phyloP scores from a whole-genome alignment of 2,888 invertebrate genomes.

The Cephus pygmeus region DNA sequence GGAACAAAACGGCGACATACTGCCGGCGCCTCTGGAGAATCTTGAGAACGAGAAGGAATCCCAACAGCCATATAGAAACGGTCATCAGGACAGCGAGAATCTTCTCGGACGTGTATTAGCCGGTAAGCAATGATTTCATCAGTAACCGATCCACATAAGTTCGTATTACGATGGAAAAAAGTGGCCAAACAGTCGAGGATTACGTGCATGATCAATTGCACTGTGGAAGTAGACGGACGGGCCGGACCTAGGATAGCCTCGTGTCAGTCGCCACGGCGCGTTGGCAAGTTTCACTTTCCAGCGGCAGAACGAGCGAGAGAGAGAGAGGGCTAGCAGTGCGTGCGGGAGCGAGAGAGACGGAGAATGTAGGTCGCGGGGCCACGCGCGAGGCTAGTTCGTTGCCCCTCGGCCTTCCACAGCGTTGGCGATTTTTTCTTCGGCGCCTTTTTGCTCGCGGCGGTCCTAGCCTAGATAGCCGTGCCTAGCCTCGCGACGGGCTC shows the following conservation, averaged over 20 bases:
- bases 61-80: slow-evolving; percentile 36
- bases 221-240: slow-evolving; percentile 4
- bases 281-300: slow-evolving; percentile 66
- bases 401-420: slow-evolving; percentile 61
- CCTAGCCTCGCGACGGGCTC: slow-evolving; percentile 4
- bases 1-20: slow-evolving; percentile 59
- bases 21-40: slow-evolving; percentile 38
- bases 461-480: slow-evolving; percentile 45
- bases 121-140: slow-evolving; percentile 63
- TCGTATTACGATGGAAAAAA: not conserved
- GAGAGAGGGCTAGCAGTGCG: not conserved
- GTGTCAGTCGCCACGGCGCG: slow-evolving; percentile 38
- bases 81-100: slow-evolving; percentile 67
- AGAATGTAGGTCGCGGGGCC: slow-evolving; percentile 67
- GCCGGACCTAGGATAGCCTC: slow-evolving; percentile 25
- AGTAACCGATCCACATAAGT: not conserved
- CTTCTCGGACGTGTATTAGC: slow-evolving; percentile 71
- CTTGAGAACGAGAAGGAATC: slow-evolving; percentile 59
- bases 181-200: not conserved
- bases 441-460: slow-evolving; percentile 26
- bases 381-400: slow-evolving; percentile 71
- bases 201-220: slow-evolving; percentile 2
- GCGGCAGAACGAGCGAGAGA: slow-evolving; percentile 34
- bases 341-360: not conserved
- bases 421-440: slow-evolving; percentile 7